Conservation (phyloP, 2,113 vertebrate genomes). For the Columba janthina region DNA sequence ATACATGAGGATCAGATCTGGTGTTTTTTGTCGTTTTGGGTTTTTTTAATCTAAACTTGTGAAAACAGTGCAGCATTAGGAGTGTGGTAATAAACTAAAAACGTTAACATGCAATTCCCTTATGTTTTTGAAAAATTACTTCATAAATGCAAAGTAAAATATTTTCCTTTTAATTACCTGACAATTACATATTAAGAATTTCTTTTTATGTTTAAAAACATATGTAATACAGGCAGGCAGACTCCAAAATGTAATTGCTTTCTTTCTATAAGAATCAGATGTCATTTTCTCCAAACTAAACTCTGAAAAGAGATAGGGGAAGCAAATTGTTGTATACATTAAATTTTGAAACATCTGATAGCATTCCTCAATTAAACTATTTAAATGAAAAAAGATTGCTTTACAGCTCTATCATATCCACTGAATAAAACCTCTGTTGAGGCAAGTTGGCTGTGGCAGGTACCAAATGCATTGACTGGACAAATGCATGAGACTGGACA, state of each 20-base stretch:
- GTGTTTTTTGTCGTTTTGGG: too few relatives aligned
- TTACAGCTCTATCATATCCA: slow-evolving; percentile 93
- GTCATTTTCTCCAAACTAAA: slow-evolving; percentile 84
- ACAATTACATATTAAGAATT: slow-evolving; percentile 89
- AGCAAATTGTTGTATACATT: slow-evolving; percentile 88
- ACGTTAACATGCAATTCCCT: slow-evolving; percentile 84
- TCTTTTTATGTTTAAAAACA: slow-evolving; percentile 88
- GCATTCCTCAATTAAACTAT: slow-evolving; percentile 98
- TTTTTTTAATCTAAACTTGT: slow-evolving; percentile 71
- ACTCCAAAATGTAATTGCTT: slow-evolving; percentile 85
- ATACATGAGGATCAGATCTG: slow-evolving; percentile 54
- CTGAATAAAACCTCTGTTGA: slow-evolving; percentile 92
- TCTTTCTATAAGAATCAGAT: slow-evolving; percentile 86
- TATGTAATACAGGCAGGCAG: slow-evolving; percentile 79
- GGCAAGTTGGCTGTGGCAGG: slow-evolving; percentile 93
- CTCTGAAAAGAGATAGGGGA: slow-evolving; percentile 80
- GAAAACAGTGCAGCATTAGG: slow-evolving; percentile 78
- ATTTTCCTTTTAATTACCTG: slow-evolving; percentile 87
- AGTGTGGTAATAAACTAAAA: slow-evolving; percentile 80
- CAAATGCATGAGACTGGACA: slow-evolving; percentile 80
- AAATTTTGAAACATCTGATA: slow-evolving; percentile 94
- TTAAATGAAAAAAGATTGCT: slow-evolving; percentile 95
- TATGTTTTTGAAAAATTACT: slow-evolving; percentile 87
- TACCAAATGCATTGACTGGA: slow-evolving; percentile 76
- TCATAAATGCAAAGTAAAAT: slow-evolving; percentile 85